Conservation (phyloP, 2,113 vertebrate species). For the Misgurnus mizolepis region DNA sequence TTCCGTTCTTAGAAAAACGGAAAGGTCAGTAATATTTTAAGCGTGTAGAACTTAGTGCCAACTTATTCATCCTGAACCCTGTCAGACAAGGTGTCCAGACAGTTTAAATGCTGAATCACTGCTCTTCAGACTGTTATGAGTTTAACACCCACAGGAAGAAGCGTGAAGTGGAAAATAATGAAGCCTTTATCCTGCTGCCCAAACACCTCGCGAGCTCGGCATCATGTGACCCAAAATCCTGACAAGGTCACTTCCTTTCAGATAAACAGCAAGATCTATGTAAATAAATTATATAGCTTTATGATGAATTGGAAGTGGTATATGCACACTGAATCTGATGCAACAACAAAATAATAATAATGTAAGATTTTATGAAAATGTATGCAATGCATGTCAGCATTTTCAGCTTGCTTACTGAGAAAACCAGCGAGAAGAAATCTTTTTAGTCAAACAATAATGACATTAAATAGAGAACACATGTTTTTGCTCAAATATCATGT, state of each 20-base stretch:
- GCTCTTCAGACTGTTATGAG: conserved; percentile 54
- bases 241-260: conserved; percentile 32
- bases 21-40: conserved; percentile 15
- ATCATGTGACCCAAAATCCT: conserved; percentile 33
- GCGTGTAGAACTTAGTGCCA: conserved; percentile 3
- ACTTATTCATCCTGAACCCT: conserved; percentile 20
- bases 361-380: too few relatives aligned
- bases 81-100: conserved; percentile 23
- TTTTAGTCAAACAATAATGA: too few relatives aligned
- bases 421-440: too few relatives aligned
- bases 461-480: too few relatives aligned
- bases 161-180: conserved; percentile 67
- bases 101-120: conserved; percentile 45
- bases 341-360: too few relatives aligned
- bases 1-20: conserved; percentile 55
- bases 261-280: background rate
- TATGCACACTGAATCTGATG: too few relatives aligned
- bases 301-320: background rate
- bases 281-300: background rate
- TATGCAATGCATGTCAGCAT: too few relatives aligned
- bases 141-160: conserved; percentile 69
- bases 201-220: conserved; percentile 46
- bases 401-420: too few relatives aligned
- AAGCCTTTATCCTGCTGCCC: conserved; percentile 66
- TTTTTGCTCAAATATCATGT: too few relatives aligned